Evolutionary conservation across 2,113 vertebrate species (phyloP), one percentile per base, ranked within the genome.

Genomic region (Calidris pygmaea): DNA sequence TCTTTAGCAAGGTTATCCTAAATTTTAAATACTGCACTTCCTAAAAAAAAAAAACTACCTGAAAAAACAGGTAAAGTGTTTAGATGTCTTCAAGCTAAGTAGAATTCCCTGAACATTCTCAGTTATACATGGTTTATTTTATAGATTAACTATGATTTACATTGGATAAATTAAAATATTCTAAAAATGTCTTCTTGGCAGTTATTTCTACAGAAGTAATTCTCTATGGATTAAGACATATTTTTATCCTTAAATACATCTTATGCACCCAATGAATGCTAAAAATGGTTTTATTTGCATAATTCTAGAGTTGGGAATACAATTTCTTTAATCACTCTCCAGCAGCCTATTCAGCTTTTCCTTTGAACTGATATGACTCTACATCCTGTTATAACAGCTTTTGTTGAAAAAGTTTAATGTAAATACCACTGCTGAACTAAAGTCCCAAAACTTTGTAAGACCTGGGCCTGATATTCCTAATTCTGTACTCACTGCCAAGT

Each of bases 291-390:
- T 85, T 76, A 88, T 92, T 96, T 96, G 70, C 93, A 95, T 95
- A 95, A 93, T 89, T 89, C 37, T 82, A 66, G 62, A 76, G 37
- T 67, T 82, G 85, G 53, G 76, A 92, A 90, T 95, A 90, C 29
- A 59, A 17, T 75, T 90, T 50, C 80, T 95, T 97, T 91, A 95
- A 96, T 95, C 37, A 94, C 39, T 88, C 66, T 88, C n/a, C 72
- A 87, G 48, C 34, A 85, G 72, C 18, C 58, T 85, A 76, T 76
- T 97, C 78, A 88, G 79, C 76, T 89, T 90, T 89, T 91, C n/a
- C 48, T 91, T 91, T 94, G 89, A 95, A 95, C 53, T 91, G 53
- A 62, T 90, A 47, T 13, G 34, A 81, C 35, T 83, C 55, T 35
- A 56, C 19, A 72, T 3, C 4, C 10, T 62, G 9, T 62, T 94